Evolutionary conservation across 2,113 vertebrate genomes (phyloP).

Genomic region (Gnathonemus echidnorhynchus): DNA sequence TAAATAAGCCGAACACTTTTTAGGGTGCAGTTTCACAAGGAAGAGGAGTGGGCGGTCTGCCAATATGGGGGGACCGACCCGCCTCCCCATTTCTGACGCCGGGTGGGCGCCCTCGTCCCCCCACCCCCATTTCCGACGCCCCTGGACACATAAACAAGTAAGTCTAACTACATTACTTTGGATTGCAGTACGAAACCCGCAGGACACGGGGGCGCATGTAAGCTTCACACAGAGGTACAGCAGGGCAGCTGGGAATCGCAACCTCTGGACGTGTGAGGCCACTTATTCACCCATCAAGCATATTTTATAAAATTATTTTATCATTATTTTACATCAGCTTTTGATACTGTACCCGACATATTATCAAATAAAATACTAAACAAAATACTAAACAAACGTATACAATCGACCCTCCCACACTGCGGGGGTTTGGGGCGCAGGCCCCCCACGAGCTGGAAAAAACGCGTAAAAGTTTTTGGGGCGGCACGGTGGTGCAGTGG

Average conservation of each 20-base stretch:
- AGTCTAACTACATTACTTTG: neutral
- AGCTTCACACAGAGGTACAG: neutral
- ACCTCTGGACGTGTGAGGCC: neutral
- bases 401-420: neutral
- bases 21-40: neutral
- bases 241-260: neutral
- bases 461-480: neutral
- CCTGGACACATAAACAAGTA: neutral
- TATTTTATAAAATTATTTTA: neutral
- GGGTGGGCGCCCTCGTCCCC: neutral
- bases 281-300: neutral
- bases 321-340: neutral
- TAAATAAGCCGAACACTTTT: neutral
- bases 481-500: neutral
- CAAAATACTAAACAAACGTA: neutral
- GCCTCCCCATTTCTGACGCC: neutral
- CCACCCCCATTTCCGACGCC: neutral
- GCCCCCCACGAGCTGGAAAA: neutral
- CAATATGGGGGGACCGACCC: neutral
- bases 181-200: neutral
- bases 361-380: neutral
- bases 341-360: neutral
- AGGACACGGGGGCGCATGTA: neutral
- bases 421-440: neutral
- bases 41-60: neutral